Conservation (phyloP, 1,140 invertebrate species). For the Cardiocondyla obscurior region DNA sequence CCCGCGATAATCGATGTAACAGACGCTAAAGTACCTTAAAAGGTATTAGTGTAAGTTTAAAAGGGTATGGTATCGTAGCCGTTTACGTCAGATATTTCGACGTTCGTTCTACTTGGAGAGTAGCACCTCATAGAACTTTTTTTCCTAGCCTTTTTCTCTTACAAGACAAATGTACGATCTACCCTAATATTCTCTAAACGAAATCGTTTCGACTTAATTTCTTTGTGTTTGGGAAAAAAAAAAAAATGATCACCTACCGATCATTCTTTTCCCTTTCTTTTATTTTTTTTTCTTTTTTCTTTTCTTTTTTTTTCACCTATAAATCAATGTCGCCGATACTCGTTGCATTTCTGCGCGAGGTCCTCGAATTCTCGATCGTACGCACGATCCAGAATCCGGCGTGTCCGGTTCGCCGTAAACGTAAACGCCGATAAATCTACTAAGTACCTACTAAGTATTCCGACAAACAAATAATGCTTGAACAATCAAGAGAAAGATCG, state of each 20-base stretch:
- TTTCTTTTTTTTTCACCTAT: no score
- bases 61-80: neutral
- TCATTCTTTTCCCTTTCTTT: no score
- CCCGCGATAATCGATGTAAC: neutral
- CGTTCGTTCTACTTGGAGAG: neutral
- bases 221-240: no score
- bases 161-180: neutral
- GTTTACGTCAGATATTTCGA: neutral
- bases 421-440: slow-evolving; percentile 30
- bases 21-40: neutral
- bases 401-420: neutral
- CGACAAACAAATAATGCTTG: slow-evolving; percentile 71
- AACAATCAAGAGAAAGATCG: slow-evolving; percentile 74
- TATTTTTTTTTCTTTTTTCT: no score
- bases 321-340: slow-evolving; percentile 22
- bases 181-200: neutral
- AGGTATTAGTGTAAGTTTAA: slow-evolving; percentile 13
- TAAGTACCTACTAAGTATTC: slow-evolving; percentile 61
- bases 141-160: slow-evolving; percentile 1
- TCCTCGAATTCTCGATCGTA: neutral
- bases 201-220: slow-evolving; percentile 10
- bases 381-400: neutral
- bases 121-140: neutral
- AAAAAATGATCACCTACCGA: neutral
- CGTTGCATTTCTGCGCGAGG: slow-evolving; percentile 9